A percentile compares a stretch with the other conserved stretches of the same genome.
Evolutionary conservation across 2,113 vertebrate species (phyloP).

Genomic region (Clarias batrachus): DNA sequence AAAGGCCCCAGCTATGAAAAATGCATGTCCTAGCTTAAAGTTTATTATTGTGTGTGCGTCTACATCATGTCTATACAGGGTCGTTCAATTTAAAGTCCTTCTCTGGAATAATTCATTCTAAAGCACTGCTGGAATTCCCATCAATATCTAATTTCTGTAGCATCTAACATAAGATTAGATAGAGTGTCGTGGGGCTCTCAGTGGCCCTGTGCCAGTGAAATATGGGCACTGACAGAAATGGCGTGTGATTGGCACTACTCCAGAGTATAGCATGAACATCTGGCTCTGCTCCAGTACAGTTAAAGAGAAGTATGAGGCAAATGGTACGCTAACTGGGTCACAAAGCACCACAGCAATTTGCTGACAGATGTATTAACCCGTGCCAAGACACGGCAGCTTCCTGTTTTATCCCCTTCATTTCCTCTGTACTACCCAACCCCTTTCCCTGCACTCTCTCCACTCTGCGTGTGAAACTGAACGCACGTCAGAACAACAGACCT

Average conservation of each 20-base stretch:
- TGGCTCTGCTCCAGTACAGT: slow-evolving; percentile 71
- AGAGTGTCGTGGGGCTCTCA: background rate
- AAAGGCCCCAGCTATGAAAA: background rate
- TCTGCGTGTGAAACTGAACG: background rate
- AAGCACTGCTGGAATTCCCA: background rate
- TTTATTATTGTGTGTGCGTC: background rate
- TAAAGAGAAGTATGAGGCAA: slow-evolving; percentile 66
- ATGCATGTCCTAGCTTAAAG: background rate
- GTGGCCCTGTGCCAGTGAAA: slow-evolving; percentile 50
- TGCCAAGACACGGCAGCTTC: slow-evolving; percentile 39
- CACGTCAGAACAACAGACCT: background rate
- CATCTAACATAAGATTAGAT: slow-evolving; percentile 6
- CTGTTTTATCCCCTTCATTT: slow-evolving; percentile 56
- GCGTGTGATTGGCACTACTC: slow-evolving; percentile 59
- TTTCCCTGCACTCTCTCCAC: background rate
- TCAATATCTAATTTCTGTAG: slow-evolving; percentile 1
- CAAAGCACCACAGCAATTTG: slow-evolving; percentile 42
- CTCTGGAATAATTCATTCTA: background rate
- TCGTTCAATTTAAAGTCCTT: background rate
- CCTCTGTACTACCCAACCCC: slow-evolving; percentile 9
- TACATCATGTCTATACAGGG: background rate
- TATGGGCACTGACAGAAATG: slow-evolving; percentile 42
- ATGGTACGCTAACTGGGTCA: slow-evolving; percentile 64
- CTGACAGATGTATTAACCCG: slow-evolving; percentile 71
- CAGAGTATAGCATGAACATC: slow-evolving; percentile 68